phyloP scores from a whole-genome alignment of 1,140 invertebrate species.

The Drosophila bocqueti region DNA sequence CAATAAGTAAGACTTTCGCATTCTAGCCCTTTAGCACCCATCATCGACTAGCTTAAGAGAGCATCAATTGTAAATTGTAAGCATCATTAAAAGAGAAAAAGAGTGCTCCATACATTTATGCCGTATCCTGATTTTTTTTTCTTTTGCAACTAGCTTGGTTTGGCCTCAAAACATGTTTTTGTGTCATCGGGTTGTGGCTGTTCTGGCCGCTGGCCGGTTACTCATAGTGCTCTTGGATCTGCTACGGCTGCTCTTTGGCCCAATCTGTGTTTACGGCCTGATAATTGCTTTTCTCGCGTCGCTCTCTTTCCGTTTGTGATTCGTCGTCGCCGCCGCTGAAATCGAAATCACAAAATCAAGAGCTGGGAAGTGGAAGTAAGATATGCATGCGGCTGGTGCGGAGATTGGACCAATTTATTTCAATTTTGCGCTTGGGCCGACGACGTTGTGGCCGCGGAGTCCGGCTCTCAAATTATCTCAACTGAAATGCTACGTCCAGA shows the following conservation, averaged over 20 bases:
- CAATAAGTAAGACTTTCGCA: conserved; percentile 14
- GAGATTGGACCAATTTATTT: conserved; percentile 79
- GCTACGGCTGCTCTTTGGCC: conserved; percentile 35
- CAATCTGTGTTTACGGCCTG: conserved; percentile 57
- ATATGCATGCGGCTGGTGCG: conserved; percentile 60
- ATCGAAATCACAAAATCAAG: conserved; percentile 67
- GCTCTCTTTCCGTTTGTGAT: conserved; percentile 66
- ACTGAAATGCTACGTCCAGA: conserved; percentile 28
- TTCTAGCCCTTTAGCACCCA: background rate
- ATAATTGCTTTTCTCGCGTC: conserved; percentile 64
- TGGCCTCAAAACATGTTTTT: conserved; percentile 29
- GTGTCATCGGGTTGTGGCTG: conserved; percentile 12
- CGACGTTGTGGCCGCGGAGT: conserved; percentile 56
- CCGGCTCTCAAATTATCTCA: conserved; percentile 2
- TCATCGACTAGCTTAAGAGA: conserved; percentile 23
- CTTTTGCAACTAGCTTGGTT: background rate
- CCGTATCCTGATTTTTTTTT: conserved; percentile 14
- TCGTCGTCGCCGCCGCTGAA: conserved; percentile 66
- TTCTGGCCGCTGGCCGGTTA: conserved; percentile 20
- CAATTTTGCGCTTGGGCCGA: conserved; percentile 69
- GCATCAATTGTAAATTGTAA: conserved; percentile 25
- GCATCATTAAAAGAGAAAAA: conserved; percentile 10
- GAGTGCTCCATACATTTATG: conserved; percentile 3
- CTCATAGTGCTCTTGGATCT: conserved; percentile 23
- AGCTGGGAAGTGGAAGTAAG: conserved; percentile 60